Evolutionary conservation across 2,113 vertebrate genomes (phyloP).

Genomic region (Balaeniceps rex): DNA sequence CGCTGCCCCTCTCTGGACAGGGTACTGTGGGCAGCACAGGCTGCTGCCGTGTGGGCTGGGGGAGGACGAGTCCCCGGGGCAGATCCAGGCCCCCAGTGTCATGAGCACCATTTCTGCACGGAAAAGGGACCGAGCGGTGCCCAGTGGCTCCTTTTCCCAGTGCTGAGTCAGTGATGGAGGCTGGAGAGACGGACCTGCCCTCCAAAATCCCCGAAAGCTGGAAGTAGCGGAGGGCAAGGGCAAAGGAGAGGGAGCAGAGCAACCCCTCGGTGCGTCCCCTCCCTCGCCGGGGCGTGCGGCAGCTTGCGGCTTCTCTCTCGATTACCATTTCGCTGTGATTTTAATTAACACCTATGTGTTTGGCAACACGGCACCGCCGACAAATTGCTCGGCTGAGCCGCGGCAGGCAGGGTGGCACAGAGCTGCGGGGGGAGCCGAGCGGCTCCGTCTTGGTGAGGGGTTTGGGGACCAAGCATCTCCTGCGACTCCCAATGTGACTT

Average conservation of each 20-base stretch:
- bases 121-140: background rate
- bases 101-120: background rate
- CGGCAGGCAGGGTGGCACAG: background rate
- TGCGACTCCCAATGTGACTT: background rate
- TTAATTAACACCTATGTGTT: background rate
- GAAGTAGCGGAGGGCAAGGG: background rate
- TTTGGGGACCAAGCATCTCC: background rate
- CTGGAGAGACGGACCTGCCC: background rate
- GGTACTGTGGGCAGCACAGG: background rate
- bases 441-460: background rate
- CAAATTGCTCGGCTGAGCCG: background rate
- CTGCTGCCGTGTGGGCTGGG: background rate
- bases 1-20: background rate
- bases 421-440: background rate
- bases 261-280: background rate
- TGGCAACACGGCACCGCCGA: background rate
- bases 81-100: background rate
- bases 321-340: background rate
- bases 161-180: background rate
- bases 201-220: background rate
- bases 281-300: rapidly evolving
- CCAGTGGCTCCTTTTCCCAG: background rate
- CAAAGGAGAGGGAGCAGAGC: background rate
- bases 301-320: background rate
- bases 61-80: background rate